phyloP scores from a whole-genome alignment of 2,888 invertebrate genomes.

The Brenthis hecate region DNA sequence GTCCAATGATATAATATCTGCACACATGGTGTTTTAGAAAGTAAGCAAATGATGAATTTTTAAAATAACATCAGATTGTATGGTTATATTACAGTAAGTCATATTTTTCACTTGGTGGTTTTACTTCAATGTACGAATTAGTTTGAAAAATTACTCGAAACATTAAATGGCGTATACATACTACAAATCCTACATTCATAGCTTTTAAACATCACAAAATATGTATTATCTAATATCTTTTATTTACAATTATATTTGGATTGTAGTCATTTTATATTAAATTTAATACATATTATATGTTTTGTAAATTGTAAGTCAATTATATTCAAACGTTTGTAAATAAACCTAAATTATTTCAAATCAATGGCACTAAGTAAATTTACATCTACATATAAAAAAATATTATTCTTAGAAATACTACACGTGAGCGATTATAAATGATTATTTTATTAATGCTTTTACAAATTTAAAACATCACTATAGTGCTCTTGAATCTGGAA shows the following conservation, averaged over 20 bases:
- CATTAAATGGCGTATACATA: too few relatives aligned
- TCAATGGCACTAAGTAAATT: conserved; percentile 48
- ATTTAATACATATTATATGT: too few relatives aligned
- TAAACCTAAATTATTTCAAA: conserved; percentile 27
- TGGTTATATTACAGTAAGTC: conserved; percentile 6
- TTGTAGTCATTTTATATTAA: conserved; percentile 1
- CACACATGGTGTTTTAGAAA: conserved; percentile 74
- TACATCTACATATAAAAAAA: conserved; percentile 22
- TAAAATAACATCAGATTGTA: conserved; percentile 27
- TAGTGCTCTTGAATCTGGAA: too few relatives aligned
- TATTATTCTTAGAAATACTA: conserved; percentile 16
- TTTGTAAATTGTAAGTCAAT: conserved; percentile 39
- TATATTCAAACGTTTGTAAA: conserved; percentile 35
- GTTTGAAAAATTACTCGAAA: too few relatives aligned
- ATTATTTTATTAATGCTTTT: not conserved
- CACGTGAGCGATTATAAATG: conserved; percentile 15
- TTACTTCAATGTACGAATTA: too few relatives aligned
- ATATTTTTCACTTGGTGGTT: not conserved
- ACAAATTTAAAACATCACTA: too few relatives aligned
- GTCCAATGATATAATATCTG: conserved; percentile 78
- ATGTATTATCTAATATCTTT: not conserved
- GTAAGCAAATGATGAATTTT: conserved; percentile 33
- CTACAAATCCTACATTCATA: too few relatives aligned
- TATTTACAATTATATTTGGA: not conserved
- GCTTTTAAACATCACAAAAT: too few relatives aligned